Percentiles rank a stretch among this genome's conserved stretches.
Evolutionary conservation across 2,888 invertebrate genomes (phyloP).

Genomic region (Euproctis similis): DNA sequence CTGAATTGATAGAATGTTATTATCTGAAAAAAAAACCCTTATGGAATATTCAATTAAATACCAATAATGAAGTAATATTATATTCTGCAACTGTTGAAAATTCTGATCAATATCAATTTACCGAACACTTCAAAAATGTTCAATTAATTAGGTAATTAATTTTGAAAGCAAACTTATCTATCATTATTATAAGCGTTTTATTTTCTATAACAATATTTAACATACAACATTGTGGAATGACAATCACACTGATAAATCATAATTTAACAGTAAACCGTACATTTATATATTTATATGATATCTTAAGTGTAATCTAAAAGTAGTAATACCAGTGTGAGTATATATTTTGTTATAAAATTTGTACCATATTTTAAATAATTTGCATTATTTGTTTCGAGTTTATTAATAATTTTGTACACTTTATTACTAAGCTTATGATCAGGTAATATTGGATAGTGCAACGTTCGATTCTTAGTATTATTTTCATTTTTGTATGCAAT

Average conservation of each 20-base stretch:
- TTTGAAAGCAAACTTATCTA: too few species aligned
- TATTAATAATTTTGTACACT: slow-evolving; percentile 56
- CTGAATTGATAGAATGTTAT: too few species aligned
- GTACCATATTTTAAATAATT: too few species aligned
- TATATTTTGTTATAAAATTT: slow-evolving; percentile 9
- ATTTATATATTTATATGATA: slow-evolving; percentile 1
- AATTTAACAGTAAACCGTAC: too few species aligned
- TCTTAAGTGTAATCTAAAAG: slow-evolving; percentile 25
- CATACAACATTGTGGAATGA: slow-evolving; percentile 22
- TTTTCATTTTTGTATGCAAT: slow-evolving; percentile 26
- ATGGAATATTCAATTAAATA: too few species aligned
- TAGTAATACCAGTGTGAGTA: slow-evolving; percentile 15
- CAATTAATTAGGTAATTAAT: slow-evolving; percentile 50
- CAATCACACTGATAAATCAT: slow-evolving; percentile 17
- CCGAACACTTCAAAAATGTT: slow-evolving; percentile 41
- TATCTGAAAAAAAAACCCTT: too few species aligned
- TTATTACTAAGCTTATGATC: slow-evolving; percentile 61
- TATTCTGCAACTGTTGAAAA: slow-evolving; percentile 40
- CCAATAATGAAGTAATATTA: too few species aligned
- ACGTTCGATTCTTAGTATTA: slow-evolving; percentile 41
- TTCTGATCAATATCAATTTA: slow-evolving; percentile 65
- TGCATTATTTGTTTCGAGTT: slow-evolving; percentile 33
- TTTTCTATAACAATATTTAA: slow-evolving; percentile 13
- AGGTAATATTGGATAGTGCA: slow-evolving; percentile 28
- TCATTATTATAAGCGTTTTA: slow-evolving; percentile 23